Conservation (phyloP, 2,113 vertebrate species). For the Emydocephalus ijimae region DNA sequence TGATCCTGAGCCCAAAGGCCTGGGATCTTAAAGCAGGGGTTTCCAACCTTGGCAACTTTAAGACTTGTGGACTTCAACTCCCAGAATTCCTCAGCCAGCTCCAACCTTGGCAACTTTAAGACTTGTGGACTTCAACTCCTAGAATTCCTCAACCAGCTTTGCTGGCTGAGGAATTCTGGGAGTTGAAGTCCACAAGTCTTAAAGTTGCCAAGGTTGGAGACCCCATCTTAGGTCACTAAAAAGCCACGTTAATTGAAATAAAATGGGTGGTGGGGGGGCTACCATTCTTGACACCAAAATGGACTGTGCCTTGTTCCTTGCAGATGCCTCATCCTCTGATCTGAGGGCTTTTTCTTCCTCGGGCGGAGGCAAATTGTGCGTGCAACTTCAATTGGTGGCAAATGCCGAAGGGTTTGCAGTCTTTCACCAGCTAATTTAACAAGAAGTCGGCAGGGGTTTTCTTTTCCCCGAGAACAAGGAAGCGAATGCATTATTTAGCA, state of each 20-base stretch:
- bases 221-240: constrained; percentile 20
- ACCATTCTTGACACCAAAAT: not conserved
- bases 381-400: not conserved
- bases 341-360: not conserved
- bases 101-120: too few species aligned
- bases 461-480: constrained; percentile 26
- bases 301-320: not conserved
- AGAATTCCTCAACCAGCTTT: too few species aligned
- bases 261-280: not conserved
- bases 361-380: constrained; percentile 14
- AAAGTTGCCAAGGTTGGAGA: too few species aligned
- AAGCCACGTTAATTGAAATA: not conserved
- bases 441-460: constrained; percentile 34
- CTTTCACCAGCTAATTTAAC: constrained; percentile 40
- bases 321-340: not conserved
- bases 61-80: too few species aligned
- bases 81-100: too few species aligned
- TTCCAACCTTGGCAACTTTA: too few species aligned
- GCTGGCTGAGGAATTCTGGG: too few species aligned
- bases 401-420: constrained; percentile 21
- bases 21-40: not conserved
- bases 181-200: too few species aligned
- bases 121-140: too few species aligned
- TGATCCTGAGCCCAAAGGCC: constrained; percentile 21
- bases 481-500: constrained; percentile 43